These are phyloP conservation scores for Yponomeuta evonymella DNA, from an alignment of 2,888 invertebrate species.

Conservation along the genomic window DNA sequence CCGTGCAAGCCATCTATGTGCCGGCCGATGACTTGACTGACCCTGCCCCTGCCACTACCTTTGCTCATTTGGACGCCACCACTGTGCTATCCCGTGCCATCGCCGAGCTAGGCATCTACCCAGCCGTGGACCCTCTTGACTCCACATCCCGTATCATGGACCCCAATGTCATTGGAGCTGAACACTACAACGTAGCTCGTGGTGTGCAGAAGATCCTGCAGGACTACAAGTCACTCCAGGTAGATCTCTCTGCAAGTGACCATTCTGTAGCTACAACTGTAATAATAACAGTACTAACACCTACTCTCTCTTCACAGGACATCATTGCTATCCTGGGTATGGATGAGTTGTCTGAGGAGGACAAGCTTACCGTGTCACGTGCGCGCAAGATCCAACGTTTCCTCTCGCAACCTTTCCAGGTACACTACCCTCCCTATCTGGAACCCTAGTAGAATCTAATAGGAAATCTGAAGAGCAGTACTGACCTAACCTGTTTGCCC, in stretches of 20 bases:
- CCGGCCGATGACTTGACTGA: slow-evolving; percentile 98
- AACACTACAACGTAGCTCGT: slow-evolving; percentile 93
- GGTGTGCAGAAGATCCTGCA: slow-evolving; percentile 95
- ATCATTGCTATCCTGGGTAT: slow-evolving; percentile 92
- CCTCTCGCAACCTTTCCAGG: slow-evolving; percentile 89
- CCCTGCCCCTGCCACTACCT: slow-evolving; percentile 96
- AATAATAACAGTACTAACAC: not conserved
- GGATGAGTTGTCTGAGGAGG: slow-evolving; percentile 92
- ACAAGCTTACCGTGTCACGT: slow-evolving; percentile 87
- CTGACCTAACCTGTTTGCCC: not conserved
- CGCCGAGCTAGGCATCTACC: slow-evolving; percentile 95
- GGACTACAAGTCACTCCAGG: slow-evolving; percentile 83
- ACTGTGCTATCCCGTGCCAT: slow-evolving; percentile 95
- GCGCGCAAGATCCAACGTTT: slow-evolving; percentile 92
- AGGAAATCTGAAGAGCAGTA: not conserved
- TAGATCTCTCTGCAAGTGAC: not conserved
- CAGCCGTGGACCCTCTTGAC: slow-evolving; percentile 97
- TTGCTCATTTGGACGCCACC: slow-evolving; percentile 97
- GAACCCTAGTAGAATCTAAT: not conserved
- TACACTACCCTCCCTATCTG: slow-evolving; percentile 33
- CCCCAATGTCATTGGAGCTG: slow-evolving; percentile 91
- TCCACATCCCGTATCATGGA: slow-evolving; percentile 97
- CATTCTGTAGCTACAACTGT: not conserved
- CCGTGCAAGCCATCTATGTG: slow-evolving; percentile 92
- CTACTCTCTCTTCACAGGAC: slow-evolving; percentile 71